Percentiles rank a stretch among this genome's conserved stretches.
phyloP scores from a whole-genome alignment of 2,113 vertebrate genomes.

The Microcebus ravelobensis region DNA sequence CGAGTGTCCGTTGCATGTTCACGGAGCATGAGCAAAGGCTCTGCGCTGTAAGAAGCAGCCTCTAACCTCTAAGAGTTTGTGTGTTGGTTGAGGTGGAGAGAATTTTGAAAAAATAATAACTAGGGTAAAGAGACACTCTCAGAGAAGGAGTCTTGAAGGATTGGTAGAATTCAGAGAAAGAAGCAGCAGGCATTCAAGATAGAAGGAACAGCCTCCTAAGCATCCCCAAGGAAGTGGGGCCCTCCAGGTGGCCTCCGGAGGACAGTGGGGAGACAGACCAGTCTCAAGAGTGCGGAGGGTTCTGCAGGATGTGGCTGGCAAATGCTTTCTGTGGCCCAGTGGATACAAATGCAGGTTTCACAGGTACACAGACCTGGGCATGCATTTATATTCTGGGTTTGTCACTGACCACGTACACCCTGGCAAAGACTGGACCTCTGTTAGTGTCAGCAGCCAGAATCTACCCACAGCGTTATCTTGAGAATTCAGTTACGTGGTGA shows the following conservation, averaged over 20 bases:
- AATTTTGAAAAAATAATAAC: background rate
- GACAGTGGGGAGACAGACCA: background rate
- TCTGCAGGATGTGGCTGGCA: background rate
- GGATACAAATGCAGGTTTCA: accelerated
- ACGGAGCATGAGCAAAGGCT: background rate
- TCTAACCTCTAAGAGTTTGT: background rate
- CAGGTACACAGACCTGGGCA: background rate
- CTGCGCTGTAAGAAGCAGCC: background rate
- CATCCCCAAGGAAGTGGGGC: background rate
- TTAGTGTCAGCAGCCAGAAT: background rate
- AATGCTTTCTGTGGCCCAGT: background rate
- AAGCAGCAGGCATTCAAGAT: background rate
- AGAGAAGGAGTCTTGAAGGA: background rate
- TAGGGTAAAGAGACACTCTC: background rate
- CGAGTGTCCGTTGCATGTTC: background rate
- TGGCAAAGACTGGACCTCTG: background rate
- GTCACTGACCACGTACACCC: background rate
- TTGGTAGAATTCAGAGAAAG: background rate
- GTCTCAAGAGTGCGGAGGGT: too few species aligned
- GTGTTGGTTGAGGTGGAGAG: background rate
- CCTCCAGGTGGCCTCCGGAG: background rate
- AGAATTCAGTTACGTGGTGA: background rate
- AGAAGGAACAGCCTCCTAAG: background rate
- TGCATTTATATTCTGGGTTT: background rate
- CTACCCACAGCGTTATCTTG: background rate